phyloP scores from a whole-genome alignment of 2,113 vertebrate species.

The Atrichornis clamosus region DNA sequence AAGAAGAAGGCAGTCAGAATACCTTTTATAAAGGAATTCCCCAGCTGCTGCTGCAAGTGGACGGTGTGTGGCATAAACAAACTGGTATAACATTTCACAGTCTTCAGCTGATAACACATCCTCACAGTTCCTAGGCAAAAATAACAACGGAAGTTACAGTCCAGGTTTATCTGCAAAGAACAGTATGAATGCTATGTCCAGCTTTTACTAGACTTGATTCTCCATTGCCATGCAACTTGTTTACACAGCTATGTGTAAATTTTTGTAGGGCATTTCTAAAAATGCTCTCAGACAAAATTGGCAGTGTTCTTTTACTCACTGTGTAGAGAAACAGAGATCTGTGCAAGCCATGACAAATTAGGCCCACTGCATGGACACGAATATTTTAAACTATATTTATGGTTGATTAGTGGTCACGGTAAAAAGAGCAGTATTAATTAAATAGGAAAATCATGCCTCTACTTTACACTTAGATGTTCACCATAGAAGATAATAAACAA shows the following conservation, averaged over 20 bases:
- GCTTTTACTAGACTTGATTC: neutral
- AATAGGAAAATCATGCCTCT: neutral
- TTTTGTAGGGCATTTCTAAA: neutral
- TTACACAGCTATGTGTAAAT: neutral
- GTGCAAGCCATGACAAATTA: neutral
- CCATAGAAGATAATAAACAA: neutral
- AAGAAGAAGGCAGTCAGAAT: constrained; percentile 26
- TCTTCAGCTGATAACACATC: constrained; percentile 77
- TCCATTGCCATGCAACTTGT: neutral
- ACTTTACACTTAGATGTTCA: neutral
- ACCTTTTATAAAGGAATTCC: constrained; percentile 87
- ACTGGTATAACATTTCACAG: constrained; percentile 79
- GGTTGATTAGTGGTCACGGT: neutral
- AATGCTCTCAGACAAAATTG: neutral
- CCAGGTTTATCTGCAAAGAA: neutral
- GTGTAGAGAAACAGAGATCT: neutral
- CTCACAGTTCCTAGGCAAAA: constrained; percentile 76
- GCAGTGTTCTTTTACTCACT: neutral
- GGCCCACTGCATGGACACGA: neutral
- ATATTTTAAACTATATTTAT: neutral
- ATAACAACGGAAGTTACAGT: constrained; percentile 32
- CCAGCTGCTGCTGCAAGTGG: constrained; percentile 84
- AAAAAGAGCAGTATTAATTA: neutral
- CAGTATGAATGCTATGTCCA: neutral
- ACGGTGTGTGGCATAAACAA: constrained; percentile 86